These are phyloP conservation scores for Anisognathus igniventris DNA, from an alignment of 2,797 vertebrate genomes.

Conservation along the genomic window DNA sequence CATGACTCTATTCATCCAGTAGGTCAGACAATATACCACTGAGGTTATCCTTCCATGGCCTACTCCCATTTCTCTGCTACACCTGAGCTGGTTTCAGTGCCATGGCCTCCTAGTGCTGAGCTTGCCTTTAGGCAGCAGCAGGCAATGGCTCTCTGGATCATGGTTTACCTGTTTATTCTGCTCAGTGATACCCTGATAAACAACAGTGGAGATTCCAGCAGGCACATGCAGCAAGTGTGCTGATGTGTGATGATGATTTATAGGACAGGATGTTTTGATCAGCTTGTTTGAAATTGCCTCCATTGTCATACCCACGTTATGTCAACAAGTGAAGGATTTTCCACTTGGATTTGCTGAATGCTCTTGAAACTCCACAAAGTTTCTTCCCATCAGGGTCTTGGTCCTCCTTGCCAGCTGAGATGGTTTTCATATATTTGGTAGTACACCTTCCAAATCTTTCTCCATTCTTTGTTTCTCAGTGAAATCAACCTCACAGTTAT, in stretches of 20 bases:
- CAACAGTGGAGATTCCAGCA: background rate
- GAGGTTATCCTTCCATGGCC: background rate
- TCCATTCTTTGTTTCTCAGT: background rate
- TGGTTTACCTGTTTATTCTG: background rate
- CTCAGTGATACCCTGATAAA: background rate
- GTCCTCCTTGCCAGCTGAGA: background rate
- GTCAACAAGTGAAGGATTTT: background rate
- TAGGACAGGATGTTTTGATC: background rate
- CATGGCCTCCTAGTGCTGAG: background rate
- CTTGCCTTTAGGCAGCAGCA: background rate
- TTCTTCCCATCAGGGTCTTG: background rate
- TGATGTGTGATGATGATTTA: background rate
- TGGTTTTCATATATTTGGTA: background rate
- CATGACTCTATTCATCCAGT: background rate
- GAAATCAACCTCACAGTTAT: background rate
- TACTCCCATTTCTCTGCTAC: background rate
- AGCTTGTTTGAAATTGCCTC: background rate
- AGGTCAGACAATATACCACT: background rate
- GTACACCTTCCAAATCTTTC: background rate
- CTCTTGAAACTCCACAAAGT: background rate
- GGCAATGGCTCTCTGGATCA: background rate
- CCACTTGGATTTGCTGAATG: background rate
- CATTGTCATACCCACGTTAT: fast-evolving
- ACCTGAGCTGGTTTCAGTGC: background rate
- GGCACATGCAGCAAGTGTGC: background rate